These are phyloP conservation scores for Diarsia rubi DNA, from an alignment of 2,888 invertebrate species.

Conservation along the genomic window DNA sequence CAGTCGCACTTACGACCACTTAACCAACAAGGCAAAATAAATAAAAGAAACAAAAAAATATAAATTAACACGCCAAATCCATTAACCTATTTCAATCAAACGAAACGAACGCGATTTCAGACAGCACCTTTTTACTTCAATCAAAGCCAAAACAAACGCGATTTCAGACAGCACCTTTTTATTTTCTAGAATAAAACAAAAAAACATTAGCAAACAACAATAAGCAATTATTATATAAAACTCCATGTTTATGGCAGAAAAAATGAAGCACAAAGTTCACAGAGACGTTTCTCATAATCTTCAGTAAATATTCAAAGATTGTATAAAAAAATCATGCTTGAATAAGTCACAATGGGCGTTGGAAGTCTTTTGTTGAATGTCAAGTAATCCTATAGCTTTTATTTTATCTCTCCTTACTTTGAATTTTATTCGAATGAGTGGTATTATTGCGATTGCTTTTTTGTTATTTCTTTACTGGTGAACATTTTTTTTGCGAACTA, in stretches of 20 bases:
- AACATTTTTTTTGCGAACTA: neutral
- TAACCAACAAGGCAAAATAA: no score
- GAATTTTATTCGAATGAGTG: conserved; percentile 53
- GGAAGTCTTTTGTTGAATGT: conserved; percentile 63
- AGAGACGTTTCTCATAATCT: conserved; percentile 59
- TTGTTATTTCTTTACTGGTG: conserved; percentile 6
- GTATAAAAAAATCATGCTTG: conserved; percentile 61
- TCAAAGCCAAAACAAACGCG: neutral
- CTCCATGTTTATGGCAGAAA: conserved; percentile 33
- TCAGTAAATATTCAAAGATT: conserved; percentile 64
- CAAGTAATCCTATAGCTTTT: conserved; percentile 60
- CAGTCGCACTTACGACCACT: no score
- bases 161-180: conserved; percentile 17
- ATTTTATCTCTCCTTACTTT: conserved; percentile 54
- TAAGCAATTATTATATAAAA: conserved; percentile 49
- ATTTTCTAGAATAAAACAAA: conserved; percentile 27
- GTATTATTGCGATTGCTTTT: conserved; percentile 39
- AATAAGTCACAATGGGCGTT: conserved; percentile 63
- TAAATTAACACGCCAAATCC: neutral
- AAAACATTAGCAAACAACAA: conserved; percentile 33
- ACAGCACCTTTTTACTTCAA: no score
- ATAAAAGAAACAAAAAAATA: neutral
- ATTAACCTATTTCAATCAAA: conserved; percentile 21
- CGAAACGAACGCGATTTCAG: neutral
- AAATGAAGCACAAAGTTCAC: conserved; percentile 50